phyloP scores from a whole-genome alignment of 2,113 vertebrate genomes.

The Sus scrofa region DNA sequence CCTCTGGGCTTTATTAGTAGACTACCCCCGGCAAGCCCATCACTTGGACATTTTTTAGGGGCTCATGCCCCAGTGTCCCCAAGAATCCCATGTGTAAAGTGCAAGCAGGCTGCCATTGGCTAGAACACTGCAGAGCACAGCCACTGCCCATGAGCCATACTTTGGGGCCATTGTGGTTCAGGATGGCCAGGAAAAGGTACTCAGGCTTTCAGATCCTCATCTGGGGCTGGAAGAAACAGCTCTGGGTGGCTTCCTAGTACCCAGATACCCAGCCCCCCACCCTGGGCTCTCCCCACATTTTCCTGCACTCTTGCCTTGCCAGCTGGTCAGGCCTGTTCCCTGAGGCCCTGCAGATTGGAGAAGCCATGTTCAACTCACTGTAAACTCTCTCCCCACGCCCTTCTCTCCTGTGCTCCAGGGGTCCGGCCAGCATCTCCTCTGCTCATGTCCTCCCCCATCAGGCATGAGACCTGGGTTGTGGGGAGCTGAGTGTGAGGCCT shows the following conservation, averaged over 20 bases:
- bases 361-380: constrained; percentile 41
- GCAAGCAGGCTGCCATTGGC: fast-evolving
- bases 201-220: neutral
- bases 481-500: neutral
- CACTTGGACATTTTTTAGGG: neutral
- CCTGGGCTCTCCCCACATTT: neutral
- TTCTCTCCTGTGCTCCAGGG: too few species aligned
- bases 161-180: neutral
- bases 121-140: fast-evolving
- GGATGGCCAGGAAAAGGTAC: neutral
- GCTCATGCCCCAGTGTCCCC: neutral
- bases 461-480: neutral
- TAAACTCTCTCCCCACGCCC: neutral
- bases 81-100: fast-evolving
- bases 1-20: neutral
- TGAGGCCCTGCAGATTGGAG: neutral
- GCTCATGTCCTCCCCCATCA: neutral
- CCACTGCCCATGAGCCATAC: neutral
- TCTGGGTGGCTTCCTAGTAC: neutral
- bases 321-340: neutral
- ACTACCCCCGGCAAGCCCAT: neutral
- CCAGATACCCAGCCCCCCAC: neutral
- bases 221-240: neutral
- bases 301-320: neutral
- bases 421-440: neutral